A percentile compares a stretch with the other conserved stretches of the same genome.
Evolutionary conservation across 2,888 invertebrate genomes (phyloP).

Genomic region (Adelognathus sp.): DNA sequence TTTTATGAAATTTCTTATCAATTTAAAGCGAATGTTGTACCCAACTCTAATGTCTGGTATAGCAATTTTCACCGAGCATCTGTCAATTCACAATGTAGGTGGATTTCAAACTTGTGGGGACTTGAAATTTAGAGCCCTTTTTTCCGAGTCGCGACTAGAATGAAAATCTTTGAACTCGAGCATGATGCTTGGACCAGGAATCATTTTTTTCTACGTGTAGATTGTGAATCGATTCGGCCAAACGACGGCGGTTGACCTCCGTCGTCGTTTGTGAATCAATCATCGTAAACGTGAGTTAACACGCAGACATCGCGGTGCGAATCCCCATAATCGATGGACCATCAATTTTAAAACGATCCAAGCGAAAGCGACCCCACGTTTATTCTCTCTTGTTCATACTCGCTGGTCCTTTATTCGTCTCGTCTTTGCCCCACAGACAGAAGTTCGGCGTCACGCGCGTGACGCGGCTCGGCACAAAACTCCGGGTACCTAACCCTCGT

Average conservation of each 20-base stretch:
- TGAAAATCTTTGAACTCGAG: neutral
- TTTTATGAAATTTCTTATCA: no score
- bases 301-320: neutral
- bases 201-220: no score
- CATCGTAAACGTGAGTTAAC: conserved; percentile 16
- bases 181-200: no score
- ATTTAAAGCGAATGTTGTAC: no score
- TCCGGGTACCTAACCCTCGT: neutral
- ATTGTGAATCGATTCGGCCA: no score
- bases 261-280: conserved; percentile 48
- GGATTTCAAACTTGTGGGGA: no score
- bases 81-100: no score
- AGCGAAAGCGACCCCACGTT: neutral
- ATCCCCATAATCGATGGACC: conserved; percentile 18
- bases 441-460: conserved; percentile 7
- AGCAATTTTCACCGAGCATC: no score
- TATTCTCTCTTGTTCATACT: neutral
- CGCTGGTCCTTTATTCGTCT: neutral
- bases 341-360: conserved; percentile 3
- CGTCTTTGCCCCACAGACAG: neutral
- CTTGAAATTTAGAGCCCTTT: no score
- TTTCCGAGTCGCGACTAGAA: no score
- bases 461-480: neutral
- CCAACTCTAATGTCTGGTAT: no score
- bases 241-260: conserved; percentile 17